These are phyloP conservation scores for Erythrocercus mccallii DNA, from an alignment of 2,113 vertebrate species.

Conservation along the genomic window DNA sequence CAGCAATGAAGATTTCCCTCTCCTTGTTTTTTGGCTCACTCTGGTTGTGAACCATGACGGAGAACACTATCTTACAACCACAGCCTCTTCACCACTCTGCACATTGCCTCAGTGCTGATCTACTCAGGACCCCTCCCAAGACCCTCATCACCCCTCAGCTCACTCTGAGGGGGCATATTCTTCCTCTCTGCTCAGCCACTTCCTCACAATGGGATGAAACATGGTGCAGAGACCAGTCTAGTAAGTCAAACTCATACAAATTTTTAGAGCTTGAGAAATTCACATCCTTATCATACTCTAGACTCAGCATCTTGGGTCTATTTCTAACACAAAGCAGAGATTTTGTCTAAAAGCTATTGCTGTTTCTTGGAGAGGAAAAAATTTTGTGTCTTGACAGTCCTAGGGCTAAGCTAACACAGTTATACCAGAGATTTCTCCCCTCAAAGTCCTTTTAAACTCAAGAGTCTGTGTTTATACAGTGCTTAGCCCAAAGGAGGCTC, in stretches of 20 bases:
- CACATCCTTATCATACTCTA: neutral
- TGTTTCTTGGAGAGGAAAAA: constrained; percentile 35
- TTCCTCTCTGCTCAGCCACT: neutral
- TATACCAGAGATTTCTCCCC: neutral
- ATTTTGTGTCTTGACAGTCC: constrained; percentile 4
- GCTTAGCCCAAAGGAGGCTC: constrained; percentile 32
- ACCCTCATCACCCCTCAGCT: neutral
- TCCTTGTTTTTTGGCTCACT: neutral
- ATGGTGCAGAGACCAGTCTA: neutral
- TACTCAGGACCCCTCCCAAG: neutral
- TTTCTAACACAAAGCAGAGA: neutral
- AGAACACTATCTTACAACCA: neutral
- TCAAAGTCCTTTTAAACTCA: constrained; percentile 21
- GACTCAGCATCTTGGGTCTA: neutral
- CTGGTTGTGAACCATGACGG: neutral
- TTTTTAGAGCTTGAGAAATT: neutral
- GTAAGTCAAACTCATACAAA: neutral
- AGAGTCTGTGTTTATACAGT: constrained; percentile 45
- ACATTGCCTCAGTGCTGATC: neutral
- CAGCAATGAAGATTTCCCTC: neutral
- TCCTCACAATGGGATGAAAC: neutral
- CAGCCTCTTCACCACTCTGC: neutral
- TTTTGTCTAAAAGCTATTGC: constrained; percentile 29
- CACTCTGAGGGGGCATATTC: neutral
- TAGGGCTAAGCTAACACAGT: neutral